Conservation (phyloP, 2,797 vertebrate genomes). For the Philypnodon macrostomus region DNA sequence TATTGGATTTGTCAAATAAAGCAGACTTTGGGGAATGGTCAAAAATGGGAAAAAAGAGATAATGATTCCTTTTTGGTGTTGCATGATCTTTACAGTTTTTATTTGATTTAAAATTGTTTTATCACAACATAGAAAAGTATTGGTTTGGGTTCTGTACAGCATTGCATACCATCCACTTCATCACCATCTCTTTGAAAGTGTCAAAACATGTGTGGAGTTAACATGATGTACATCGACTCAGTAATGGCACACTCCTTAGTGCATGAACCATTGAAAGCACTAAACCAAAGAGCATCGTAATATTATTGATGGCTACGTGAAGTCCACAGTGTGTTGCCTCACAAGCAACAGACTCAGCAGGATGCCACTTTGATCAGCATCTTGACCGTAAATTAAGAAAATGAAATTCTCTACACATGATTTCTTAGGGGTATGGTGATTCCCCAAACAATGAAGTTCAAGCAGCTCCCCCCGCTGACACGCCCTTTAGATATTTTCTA, state of each 20-base stretch:
- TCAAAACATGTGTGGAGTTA: background rate
- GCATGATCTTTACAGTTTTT: no score
- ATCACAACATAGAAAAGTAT: no score
- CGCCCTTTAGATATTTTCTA: constrained; percentile 39
- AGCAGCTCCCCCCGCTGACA: constrained; percentile 31
- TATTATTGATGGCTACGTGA: constrained; percentile 7
- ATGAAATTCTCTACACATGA: constrained; percentile 21
- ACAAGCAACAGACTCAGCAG: constrained; percentile 1
- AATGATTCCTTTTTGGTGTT: no score
- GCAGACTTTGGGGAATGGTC: no score
- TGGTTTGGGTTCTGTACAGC: no score
- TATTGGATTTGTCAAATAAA: no score
- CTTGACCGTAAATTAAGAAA: constrained; percentile 31
- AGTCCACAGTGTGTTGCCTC: constrained; percentile 3
- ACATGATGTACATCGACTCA: background rate
- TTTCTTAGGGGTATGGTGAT: constrained; percentile 26
- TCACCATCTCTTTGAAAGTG: background rate
- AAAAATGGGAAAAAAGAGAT: no score
- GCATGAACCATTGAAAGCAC: constrained; percentile 1
- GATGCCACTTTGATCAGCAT: constrained; percentile 22
- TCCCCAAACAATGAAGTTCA: constrained; percentile 31
- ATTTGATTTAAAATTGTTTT: no score
- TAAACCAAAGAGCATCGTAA: constrained; percentile 1
- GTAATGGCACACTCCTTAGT: background rate
- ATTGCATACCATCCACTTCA: no score